Conservation (phyloP, 2,888 invertebrate species). For the Eilema sororculum region DNA sequence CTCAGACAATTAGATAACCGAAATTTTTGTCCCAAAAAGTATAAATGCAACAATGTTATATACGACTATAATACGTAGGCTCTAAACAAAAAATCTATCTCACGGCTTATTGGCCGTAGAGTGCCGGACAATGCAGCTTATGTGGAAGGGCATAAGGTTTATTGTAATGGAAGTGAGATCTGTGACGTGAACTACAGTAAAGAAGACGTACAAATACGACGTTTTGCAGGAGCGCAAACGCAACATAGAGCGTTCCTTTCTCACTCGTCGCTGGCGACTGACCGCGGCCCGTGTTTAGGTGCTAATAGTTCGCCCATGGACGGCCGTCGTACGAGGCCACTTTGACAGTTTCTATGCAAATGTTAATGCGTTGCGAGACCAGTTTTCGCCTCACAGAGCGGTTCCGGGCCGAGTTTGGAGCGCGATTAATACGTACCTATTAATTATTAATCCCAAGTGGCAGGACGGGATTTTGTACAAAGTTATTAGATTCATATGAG, state of each 20-base stretch:
- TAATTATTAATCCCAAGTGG: conserved; percentile 67
- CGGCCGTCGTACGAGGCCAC: conserved; percentile 69
- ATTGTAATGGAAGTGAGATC: conserved; percentile 43
- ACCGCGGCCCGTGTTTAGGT: conserved; percentile 70
- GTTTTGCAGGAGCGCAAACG: conserved; percentile 64
- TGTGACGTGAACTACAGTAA: conserved; percentile 37
- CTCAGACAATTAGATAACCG: conserved; percentile 50
- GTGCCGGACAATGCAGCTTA: conserved; percentile 35
- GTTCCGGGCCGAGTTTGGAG: conserved; percentile 81
- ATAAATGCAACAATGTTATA: conserved; percentile 49
- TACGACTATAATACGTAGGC: conserved; percentile 36
- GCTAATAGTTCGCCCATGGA: conserved; percentile 75
- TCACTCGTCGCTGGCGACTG: conserved; percentile 57
- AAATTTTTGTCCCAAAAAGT: conserved; percentile 46
- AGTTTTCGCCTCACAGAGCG: conserved; percentile 78
- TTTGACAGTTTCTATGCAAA: conserved; percentile 87
- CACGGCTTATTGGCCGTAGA: conserved; percentile 34
- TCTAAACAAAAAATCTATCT: conserved; percentile 56
- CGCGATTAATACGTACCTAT: conserved; percentile 76
- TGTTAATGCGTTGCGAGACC: conserved; percentile 83
- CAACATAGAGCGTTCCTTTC: conserved; percentile 54
- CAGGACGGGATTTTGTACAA: conserved; percentile 71
- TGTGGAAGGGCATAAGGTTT: conserved; percentile 49
- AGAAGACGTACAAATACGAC: conserved; percentile 45
- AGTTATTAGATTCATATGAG: conserved; percentile 45